phyloP scores from a whole-genome alignment of 2,113 vertebrate genomes.

The Noturus placidus region DNA sequence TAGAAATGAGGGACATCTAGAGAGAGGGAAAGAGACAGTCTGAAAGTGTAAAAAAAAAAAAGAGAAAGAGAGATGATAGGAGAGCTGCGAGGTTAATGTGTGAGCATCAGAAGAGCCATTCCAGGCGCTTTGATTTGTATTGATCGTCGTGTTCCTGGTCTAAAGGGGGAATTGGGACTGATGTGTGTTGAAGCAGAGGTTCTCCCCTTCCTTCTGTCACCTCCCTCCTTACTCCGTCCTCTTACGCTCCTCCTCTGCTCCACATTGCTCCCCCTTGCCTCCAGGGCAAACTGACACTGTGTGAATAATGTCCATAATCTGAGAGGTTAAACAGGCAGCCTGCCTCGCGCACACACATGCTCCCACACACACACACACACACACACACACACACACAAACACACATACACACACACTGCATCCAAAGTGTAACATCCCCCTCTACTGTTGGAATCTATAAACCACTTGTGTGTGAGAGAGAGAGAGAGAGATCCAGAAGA shows the following conservation, averaged over 20 bases:
- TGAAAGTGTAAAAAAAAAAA: constrained; percentile 21
- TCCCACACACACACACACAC: constrained; percentile 12
- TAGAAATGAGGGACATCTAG: constrained; percentile 50
- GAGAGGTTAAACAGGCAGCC: constrained; percentile 54
- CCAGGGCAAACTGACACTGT: constrained; percentile 27
- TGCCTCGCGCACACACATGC: constrained; percentile 14
- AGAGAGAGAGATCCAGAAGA: constrained; percentile 20
- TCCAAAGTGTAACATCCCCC: constrained; percentile 56
- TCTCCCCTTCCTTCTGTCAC: constrained; percentile 6
- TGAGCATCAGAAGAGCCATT: constrained; percentile 69
- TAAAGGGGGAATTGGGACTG: constrained; percentile 25
- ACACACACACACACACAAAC: constrained; percentile 22
- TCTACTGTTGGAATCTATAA: constrained; percentile 56
- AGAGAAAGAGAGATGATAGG: constrained; percentile 57
- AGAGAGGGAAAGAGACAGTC: constrained; percentile 23
- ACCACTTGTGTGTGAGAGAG: constrained; percentile 5
- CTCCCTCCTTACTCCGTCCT: constrained; percentile 7
- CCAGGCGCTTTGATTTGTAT: constrained; percentile 75
- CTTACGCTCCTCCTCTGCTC: background rate
- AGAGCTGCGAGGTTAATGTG: constrained; percentile 68
- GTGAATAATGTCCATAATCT: constrained; percentile 55
- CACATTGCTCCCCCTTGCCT: background rate
- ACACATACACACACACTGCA: constrained; percentile 8
- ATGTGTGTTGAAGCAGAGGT: constrained; percentile 29
- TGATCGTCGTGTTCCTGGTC: constrained; percentile 60